phyloP scores from a whole-genome alignment of 2,888 invertebrate genomes.

The Gortyna flavago region DNA sequence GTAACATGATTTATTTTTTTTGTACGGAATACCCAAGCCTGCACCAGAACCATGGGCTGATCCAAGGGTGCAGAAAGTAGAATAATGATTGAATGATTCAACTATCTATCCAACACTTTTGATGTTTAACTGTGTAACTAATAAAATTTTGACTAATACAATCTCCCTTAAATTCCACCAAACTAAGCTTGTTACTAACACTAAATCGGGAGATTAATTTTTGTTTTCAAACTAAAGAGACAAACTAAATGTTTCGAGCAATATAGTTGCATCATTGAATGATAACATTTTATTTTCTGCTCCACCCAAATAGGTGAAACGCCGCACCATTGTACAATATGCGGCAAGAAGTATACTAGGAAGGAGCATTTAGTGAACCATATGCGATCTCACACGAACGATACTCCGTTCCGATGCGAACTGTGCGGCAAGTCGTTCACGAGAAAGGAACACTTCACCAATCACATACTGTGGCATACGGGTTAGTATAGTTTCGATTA shows the following conservation, averaged over 20 bases:
- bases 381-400: constrained; percentile 96
- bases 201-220: constrained; percentile 63
- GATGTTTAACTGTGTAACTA: constrained; percentile 59
- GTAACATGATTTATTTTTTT: constrained; percentile 68
- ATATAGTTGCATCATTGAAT: constrained; percentile 90
- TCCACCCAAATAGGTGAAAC: constrained; percentile 93
- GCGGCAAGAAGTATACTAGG: constrained; percentile 96
- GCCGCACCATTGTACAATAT: constrained; percentile 96
- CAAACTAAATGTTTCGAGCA: constrained; percentile 77
- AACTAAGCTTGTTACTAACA: constrained; percentile 63
- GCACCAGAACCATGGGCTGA: constrained; percentile 79
- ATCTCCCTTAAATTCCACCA: constrained; percentile 64
- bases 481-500: constrained; percentile 87
- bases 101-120: constrained; percentile 77
- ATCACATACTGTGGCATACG: constrained; percentile 97
- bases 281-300: constrained; percentile 88
- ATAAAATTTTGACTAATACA: constrained; percentile 65
- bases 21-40: constrained; percentile 81
- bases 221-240: constrained; percentile 65
- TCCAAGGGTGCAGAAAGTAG: constrained; percentile 87
- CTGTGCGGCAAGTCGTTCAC: constrained; percentile 97
- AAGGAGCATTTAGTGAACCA: constrained; percentile 97
- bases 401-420: constrained; percentile 96
- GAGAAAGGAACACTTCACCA: constrained; percentile 96
- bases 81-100: constrained; percentile 88